A percentile compares a stretch with the other conserved stretches of the same genome.
These are phyloP conservation scores for Apostichopus japonicus DNA, from an alignment of 35 echinoderm and acorn worm species.

Conservation along the genomic window DNA sequence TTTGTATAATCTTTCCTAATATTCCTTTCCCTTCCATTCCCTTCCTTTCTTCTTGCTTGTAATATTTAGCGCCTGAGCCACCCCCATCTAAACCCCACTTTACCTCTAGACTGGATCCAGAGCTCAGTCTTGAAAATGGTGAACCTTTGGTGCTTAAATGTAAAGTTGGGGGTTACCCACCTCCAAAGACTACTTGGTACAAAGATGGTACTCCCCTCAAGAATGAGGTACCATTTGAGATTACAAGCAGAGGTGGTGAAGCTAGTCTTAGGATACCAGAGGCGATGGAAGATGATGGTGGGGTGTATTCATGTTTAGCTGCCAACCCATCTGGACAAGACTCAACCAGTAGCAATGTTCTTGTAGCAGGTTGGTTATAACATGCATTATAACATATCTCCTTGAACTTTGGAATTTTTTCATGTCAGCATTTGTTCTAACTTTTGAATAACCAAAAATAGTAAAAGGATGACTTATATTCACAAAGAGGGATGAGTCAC, in stretches of 20 bases:
- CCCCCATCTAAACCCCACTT: constrained; percentile 49
- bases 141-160: background rate
- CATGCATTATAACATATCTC: no score
- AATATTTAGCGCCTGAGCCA: constrained; percentile 17
- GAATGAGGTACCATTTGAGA: constrained; percentile 13
- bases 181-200: constrained; percentile 26
- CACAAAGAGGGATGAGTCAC: no score
- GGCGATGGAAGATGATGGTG: constrained; percentile 54
- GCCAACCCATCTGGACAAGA: constrained; percentile 71
- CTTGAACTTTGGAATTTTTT: no score
- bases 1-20: background rate
- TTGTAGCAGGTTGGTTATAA: constrained; percentile 22
- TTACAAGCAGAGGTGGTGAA: constrained; percentile 11
- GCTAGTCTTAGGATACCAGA: constrained; percentile 16
- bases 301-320: constrained; percentile 69
- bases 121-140: background rate
- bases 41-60: background rate
- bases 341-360: constrained; percentile 66
- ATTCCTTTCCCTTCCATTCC: background rate
- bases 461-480: no score
- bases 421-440: no score
- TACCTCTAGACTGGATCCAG: constrained; percentile 18
- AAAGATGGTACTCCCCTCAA: constrained; percentile 31
- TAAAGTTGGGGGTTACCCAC: constrained; percentile 28
- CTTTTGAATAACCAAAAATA: no score